These are phyloP conservation scores for Dryas iulia DNA, from an alignment of 1,140 invertebrate species.

Conservation along the genomic window DNA sequence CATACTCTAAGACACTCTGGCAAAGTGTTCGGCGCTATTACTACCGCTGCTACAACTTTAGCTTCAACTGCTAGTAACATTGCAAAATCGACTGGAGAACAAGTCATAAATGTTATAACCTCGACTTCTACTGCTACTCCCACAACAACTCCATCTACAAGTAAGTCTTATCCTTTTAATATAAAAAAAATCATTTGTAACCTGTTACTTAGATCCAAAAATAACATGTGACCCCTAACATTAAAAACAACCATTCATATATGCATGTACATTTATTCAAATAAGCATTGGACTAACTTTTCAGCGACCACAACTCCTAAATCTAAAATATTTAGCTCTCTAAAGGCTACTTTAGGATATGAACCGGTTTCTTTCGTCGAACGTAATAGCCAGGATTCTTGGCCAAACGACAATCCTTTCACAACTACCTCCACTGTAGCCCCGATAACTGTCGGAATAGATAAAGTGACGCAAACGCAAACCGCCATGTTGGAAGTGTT, in stretches of 20 bases:
- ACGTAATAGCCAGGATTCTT: conserved; percentile 64
- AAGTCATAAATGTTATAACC: conserved; percentile 71
- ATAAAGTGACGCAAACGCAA: conserved; percentile 69
- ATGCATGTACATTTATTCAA: conserved; percentile 66
- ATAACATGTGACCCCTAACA: conserved; percentile 16
- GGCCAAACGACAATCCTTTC: conserved; percentile 78
- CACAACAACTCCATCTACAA: conserved; percentile 72
- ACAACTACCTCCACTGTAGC: conserved; percentile 71
- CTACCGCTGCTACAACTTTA: conserved; percentile 60
- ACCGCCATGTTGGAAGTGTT: conserved; percentile 80
- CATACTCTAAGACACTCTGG: conserved; percentile 74
- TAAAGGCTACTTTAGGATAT: conserved; percentile 73
- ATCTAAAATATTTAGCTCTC: conserved; percentile 69
- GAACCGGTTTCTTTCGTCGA: conserved; percentile 53
- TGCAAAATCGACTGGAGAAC: conserved; percentile 76
- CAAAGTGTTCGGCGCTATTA: conserved; percentile 67
- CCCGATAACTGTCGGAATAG: conserved; percentile 62
- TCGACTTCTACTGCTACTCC: conserved; percentile 74
- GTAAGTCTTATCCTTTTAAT: conserved; percentile 44
- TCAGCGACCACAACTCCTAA: conserved; percentile 73
- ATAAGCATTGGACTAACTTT: conserved; percentile 60
- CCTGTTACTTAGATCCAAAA: conserved; percentile 16
- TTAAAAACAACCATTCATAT: conserved; percentile 38
- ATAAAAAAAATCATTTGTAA: not conserved
- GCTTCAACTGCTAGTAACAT: conserved; percentile 75